These are phyloP conservation scores for Labrus mixtus DNA, from an alignment of 2,113 vertebrate genomes.

Conservation along the genomic window DNA sequence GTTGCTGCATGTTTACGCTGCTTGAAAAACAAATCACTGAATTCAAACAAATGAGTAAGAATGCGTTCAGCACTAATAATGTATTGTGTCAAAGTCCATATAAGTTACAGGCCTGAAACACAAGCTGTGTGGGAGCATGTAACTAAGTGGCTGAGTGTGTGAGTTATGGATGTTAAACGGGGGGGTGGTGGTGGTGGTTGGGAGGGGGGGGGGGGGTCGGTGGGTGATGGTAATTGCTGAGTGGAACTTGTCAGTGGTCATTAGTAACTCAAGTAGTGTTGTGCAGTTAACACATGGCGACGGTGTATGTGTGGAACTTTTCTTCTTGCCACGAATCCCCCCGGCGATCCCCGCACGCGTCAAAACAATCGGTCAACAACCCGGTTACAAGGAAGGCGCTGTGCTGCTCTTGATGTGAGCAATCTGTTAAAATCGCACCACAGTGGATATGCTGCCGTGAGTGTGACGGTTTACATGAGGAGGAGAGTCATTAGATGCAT, in stretches of 20 bases:
- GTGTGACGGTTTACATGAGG: not conserved
- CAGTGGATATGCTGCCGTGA: not conserved
- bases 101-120: slow-evolving; percentile 6
- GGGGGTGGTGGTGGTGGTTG: not conserved
- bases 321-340: slow-evolving; percentile 12
- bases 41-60: slow-evolving; percentile 23
- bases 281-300: slow-evolving; percentile 19
- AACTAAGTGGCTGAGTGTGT: slow-evolving; percentile 15
- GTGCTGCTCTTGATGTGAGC: slow-evolving; percentile 1
- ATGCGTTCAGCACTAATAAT: slow-evolving; percentile 21
- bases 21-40: slow-evolving; percentile 38
- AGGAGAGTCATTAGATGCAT: not conserved
- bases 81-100: slow-evolving; percentile 37
- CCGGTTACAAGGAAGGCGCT: not conserved
- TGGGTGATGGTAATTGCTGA: slow-evolving; percentile 31
- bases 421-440: not conserved
- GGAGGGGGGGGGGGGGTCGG: too few relatives aligned
- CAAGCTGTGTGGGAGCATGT: slow-evolving; percentile 12
- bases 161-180: slow-evolving; percentile 8
- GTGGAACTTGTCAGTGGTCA: slow-evolving; percentile 36
- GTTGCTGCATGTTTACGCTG: slow-evolving; percentile 8
- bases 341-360: slow-evolving; percentile 18
- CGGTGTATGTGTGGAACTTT: slow-evolving; percentile 24
- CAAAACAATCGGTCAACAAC: slow-evolving; percentile 16
- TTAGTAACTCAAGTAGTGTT: slow-evolving; percentile 15